Evolutionary conservation across 53 echinoderm and acorn worm species (phyloP).

Genomic region (Pentamera pediparva): DNA sequence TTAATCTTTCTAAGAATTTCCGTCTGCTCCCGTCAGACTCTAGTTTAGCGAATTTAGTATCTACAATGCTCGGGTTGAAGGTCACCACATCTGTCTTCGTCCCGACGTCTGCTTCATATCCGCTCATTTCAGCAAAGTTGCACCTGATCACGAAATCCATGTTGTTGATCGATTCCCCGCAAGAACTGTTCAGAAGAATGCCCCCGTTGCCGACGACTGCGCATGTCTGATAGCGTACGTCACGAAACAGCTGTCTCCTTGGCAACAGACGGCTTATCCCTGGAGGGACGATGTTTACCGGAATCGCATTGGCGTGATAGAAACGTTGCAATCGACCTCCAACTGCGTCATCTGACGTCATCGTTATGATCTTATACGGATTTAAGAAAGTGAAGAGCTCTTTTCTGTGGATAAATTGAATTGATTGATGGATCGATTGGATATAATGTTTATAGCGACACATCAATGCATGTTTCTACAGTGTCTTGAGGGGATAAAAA

Average conservation of each 20-base stretch:
- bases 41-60: constrained; percentile 56
- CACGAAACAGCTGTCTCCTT: constrained; percentile 57
- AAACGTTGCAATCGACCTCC: constrained; percentile 76
- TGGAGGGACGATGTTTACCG: constrained; percentile 58
- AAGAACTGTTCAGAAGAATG: constrained; percentile 77
- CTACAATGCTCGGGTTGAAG: constrained; percentile 94
- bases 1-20: constrained; percentile 50
- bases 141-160: constrained; percentile 80
- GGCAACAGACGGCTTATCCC: constrained; percentile 70
- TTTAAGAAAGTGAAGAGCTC: constrained; percentile 87
- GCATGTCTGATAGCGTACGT: constrained; percentile 67
- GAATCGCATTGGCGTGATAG: constrained; percentile 77
- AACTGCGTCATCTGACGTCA: constrained; percentile 95
- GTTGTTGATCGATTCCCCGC: constrained; percentile 65
- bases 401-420: constrained; percentile 46
- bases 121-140: constrained; percentile 80
- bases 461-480: too few species aligned
- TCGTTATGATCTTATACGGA: constrained; percentile 86
- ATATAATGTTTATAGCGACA: too few species aligned
- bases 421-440: too few species aligned
- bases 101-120: constrained; percentile 84
- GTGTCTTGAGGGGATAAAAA: too few species aligned
- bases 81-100: constrained; percentile 72
- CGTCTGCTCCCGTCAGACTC: constrained; percentile 34
- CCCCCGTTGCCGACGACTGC: constrained; percentile 94